Evolutionary conservation across 64 coral and sea anemone genomes (phyloP).

Genomic region (Cladopsammia gracilis): DNA sequence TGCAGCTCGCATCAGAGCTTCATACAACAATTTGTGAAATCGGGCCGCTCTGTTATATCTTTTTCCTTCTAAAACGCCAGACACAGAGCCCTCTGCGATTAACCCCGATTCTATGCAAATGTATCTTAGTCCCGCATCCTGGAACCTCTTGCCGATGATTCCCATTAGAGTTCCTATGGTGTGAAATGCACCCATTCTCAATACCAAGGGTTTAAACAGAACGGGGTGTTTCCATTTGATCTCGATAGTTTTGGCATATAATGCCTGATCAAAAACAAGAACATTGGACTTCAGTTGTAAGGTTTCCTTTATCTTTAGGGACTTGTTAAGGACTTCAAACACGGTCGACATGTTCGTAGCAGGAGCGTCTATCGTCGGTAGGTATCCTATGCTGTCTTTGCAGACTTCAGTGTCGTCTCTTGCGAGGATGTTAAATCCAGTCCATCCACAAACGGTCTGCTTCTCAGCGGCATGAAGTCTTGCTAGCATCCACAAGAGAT

Average conservation of each 20-base stretch:
- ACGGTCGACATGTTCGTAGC: neutral
- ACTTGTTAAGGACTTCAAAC: neutral
- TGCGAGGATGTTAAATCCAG: neutral
- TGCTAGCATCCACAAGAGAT: constrained; percentile 1
- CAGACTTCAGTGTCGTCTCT: neutral
- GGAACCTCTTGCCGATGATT: constrained; percentile 78
- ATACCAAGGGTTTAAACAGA: neutral
- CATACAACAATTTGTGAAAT: constrained; percentile 75
- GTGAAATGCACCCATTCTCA: neutral
- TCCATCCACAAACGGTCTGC: constrained; percentile 2
- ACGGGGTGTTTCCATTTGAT: neutral
- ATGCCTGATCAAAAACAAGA: constrained; percentile 2
- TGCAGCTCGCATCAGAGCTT: constrained; percentile 52
- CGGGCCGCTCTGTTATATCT: constrained; percentile 66
- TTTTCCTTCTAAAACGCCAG: constrained; percentile 52
- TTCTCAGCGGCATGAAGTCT: neutral
- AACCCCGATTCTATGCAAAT: constrained; percentile 57
- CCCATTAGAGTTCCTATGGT: constrained; percentile 41
- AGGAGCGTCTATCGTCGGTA: neutral
- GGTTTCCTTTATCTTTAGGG: neutral
- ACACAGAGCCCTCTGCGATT: constrained; percentile 70
- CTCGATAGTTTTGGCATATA: neutral
- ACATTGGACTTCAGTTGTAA: neutral
- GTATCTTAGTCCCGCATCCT: constrained; percentile 70
- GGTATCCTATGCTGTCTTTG: neutral